These are phyloP conservation scores for Emydocephalus ijimae DNA, from an alignment of 2,113 vertebrate genomes.

Conservation along the genomic window DNA sequence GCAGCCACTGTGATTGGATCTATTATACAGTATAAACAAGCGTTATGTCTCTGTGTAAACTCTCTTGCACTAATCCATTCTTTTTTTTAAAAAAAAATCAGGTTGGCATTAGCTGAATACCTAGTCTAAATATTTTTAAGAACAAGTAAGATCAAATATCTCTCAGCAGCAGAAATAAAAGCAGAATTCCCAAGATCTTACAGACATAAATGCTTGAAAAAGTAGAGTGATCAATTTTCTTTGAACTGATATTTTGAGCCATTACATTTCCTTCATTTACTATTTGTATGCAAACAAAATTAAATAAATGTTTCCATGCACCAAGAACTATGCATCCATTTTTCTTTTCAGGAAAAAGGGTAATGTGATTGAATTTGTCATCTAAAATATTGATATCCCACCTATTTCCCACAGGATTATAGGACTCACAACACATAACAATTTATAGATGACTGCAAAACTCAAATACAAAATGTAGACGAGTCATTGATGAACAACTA, in stretches of 20 bases:
- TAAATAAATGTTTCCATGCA: neutral
- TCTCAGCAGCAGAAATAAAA: constrained; percentile 22
- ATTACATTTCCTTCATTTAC: neutral
- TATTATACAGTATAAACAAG: neutral
- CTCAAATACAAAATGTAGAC: neutral
- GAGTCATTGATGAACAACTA: neutral
- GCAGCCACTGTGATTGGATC: neutral
- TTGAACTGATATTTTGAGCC: neutral
- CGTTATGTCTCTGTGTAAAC: neutral
- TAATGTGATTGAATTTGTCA: neutral
- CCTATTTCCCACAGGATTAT: neutral
- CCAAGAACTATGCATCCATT: neutral
- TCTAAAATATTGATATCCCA: neutral
- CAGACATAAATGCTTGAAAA: constrained; percentile 30
- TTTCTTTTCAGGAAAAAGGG: neutral
- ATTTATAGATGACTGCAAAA: neutral
- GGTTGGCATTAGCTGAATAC: neutral
- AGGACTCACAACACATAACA: neutral
- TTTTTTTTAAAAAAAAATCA: neutral
- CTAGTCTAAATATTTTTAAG: neutral
- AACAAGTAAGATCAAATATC: neutral
- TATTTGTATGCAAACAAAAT: neutral
- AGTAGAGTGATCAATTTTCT: neutral
- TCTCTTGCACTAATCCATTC: neutral
- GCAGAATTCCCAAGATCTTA: neutral